These are phyloP conservation scores for Pseudococcus viburni DNA, from an alignment of 2,888 invertebrate genomes.

Conservation along the genomic window DNA sequence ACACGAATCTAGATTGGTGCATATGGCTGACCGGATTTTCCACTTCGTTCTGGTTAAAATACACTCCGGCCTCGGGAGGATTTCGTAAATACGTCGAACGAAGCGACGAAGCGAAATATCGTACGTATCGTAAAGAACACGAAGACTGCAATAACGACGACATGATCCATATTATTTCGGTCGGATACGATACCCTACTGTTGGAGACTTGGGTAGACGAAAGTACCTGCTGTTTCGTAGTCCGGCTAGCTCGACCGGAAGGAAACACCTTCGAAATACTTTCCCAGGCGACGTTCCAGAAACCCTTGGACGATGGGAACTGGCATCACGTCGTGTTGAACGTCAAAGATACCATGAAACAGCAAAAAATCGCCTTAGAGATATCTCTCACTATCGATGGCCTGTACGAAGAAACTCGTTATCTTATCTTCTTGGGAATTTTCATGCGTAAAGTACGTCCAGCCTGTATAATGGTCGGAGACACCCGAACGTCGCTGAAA, in stretches of 20 bases:
- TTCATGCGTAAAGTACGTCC: slow-evolving; percentile 76
- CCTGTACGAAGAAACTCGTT: slow-evolving; percentile 75
- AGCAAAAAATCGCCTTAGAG: slow-evolving; percentile 74
- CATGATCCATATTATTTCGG: slow-evolving; percentile 75
- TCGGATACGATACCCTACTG: slow-evolving; percentile 78
- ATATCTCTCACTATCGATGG: slow-evolving; percentile 76
- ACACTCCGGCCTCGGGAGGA: neutral
- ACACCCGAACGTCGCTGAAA: slow-evolving; percentile 70
- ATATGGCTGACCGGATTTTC: slow-evolving; percentile 78
- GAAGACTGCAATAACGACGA: slow-evolving; percentile 61
- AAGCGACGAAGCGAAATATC: neutral
- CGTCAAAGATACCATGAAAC: slow-evolving; percentile 75
- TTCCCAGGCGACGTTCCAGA: slow-evolving; percentile 73
- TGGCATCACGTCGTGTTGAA: slow-evolving; percentile 77
- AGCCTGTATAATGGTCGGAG: slow-evolving; percentile 75
- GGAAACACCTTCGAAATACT: slow-evolving; percentile 73
- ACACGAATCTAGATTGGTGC: slow-evolving; percentile 75
- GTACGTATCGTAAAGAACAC: slow-evolving; percentile 47
- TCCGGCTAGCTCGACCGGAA: slow-evolving; percentile 75
- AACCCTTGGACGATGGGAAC: slow-evolving; percentile 72
- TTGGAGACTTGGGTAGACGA: slow-evolving; percentile 77
- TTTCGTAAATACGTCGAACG: slow-evolving; percentile 45
- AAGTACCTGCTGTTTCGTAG: slow-evolving; percentile 69
- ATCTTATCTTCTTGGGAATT: slow-evolving; percentile 76
- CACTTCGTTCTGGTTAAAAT: slow-evolving; percentile 74